Conservation (phyloP, 1,140 invertebrate genomes). For the Drosophila prosaltans region DNA sequence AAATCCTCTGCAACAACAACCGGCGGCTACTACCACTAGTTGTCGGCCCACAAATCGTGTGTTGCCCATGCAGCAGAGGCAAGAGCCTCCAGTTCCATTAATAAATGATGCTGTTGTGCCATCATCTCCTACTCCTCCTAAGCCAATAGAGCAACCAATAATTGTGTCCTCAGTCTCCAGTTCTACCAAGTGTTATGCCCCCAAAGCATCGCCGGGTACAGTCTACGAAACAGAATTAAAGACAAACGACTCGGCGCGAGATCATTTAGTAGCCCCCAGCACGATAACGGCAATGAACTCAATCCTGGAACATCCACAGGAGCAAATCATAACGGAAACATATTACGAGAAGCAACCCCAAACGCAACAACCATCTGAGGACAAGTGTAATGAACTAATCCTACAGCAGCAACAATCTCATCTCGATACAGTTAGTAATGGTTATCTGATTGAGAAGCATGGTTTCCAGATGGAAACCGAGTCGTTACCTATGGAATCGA, state of each 20-base stretch:
- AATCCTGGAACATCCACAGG: constrained; percentile 75
- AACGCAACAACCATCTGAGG: constrained; percentile 16
- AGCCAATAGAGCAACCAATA: constrained; percentile 49
- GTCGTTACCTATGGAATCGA: not conserved
- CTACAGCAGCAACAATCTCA: constrained; percentile 54
- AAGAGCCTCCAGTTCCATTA: constrained; percentile 61
- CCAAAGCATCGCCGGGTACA: constrained; percentile 41
- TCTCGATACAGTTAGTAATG: constrained; percentile 46
- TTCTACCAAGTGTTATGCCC: constrained; percentile 37
- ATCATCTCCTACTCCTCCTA: constrained; percentile 54
- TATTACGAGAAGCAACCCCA: constrained; percentile 55
- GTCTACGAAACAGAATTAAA: constrained; percentile 67
- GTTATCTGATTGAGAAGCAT: constrained; percentile 60
- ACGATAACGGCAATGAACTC: constrained; percentile 14
- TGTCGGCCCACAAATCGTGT: constrained; percentile 89
- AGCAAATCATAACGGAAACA: constrained; percentile 42
- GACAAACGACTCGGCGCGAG: constrained; percentile 64
- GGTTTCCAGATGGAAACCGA: constrained; percentile 38
- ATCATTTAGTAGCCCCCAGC: constrained; percentile 36
- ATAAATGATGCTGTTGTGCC: constrained; percentile 50
- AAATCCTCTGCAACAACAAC: constrained; percentile 85
- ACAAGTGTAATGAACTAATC: constrained; percentile 57
- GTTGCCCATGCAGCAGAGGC: constrained; percentile 87
- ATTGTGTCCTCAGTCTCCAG: constrained; percentile 23
- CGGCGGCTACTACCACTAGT: constrained; percentile 47